Base-by-base conservation (phyloP, 2,888 invertebrate genomes). In the Scotopteryx bipunctaria region DNA sequence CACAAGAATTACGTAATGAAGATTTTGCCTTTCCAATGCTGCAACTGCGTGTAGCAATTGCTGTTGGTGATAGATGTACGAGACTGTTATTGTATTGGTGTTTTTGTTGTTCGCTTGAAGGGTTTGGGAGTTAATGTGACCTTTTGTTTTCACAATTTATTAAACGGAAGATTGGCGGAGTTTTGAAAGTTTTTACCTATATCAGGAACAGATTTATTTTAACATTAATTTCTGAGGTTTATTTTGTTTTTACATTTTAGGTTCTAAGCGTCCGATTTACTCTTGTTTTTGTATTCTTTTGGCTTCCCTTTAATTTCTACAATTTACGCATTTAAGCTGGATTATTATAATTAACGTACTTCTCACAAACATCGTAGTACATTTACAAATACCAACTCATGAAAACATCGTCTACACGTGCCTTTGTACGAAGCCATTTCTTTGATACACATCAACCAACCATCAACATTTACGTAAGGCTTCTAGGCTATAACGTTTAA, bases 1-100 rank as follows among this genome's bases (percentile, higher is more conserved):
- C 87, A 85, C 88, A 85, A 86, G 81, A 79, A 71, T 61, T 56
- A 49, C 61, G 85, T 86, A 80, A 82, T 76, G 78, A 83, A 87
- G 66, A 75, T 76, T 73, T 79, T 78, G 83, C 84, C 85, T 86
- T 86, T 86, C 86, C 80, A 86, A 80, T 76, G 69, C 71, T 76
- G 76, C 76, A 71, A 70, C 67, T 57, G 67, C 65, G 75, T 78
- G 74, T 68, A 78, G 76, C 79, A 76, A 80, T 69, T 73, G 65
- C 66, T 71, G 63, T 66, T 71, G 47, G 63, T 66, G 64, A 70
- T 63, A 60, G 57, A 61, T 61, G 59, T 58, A 15, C 41, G 21
- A 49, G 50, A 19, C 27, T 44, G 44, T 37, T 49, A 9, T 51
- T 46, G 41, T 48, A 27, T 42, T 31, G 42, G 41, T 38, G 25